phyloP scores from a whole-genome alignment of 2,113 vertebrate genomes.

The Micronycteris hirsuta region DNA sequence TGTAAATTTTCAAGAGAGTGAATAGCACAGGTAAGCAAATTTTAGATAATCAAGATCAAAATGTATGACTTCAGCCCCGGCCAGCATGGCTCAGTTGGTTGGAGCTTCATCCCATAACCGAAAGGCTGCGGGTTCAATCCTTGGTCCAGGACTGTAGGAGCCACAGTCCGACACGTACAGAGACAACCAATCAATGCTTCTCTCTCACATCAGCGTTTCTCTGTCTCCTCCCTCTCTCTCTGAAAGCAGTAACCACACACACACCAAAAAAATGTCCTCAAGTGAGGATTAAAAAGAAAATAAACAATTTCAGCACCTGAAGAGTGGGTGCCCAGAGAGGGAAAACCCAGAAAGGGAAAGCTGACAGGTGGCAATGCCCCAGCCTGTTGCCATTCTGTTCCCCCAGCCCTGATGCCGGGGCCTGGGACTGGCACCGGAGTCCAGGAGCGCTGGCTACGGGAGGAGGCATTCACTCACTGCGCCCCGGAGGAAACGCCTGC shows the following conservation, averaged over 20 bases:
- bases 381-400: neutral
- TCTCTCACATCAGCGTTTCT: too few relatives aligned
- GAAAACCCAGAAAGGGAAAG: neutral
- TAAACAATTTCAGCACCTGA: neutral
- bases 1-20: neutral
- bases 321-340: neutral
- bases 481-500: constrained; percentile 25
- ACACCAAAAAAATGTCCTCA: too few relatives aligned
- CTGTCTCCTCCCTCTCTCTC: too few relatives aligned
- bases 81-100: too few relatives aligned
- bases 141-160: too few relatives aligned
- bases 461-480: neutral
- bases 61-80: neutral
- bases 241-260: too few relatives aligned
- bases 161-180: too few relatives aligned
- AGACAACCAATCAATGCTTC: too few relatives aligned
- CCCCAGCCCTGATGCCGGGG: neutral
- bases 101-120: too few relatives aligned
- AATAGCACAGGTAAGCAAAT: neutral
- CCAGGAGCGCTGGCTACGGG: neutral
- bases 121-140: too few relatives aligned
- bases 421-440: neutral
- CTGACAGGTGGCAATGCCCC: neutral
- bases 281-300: too few relatives aligned
- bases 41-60: constrained; percentile 10